These are phyloP conservation scores for Sitobion miscanthi DNA, from an alignment of 1,140 invertebrate genomes.

Conservation along the genomic window DNA sequence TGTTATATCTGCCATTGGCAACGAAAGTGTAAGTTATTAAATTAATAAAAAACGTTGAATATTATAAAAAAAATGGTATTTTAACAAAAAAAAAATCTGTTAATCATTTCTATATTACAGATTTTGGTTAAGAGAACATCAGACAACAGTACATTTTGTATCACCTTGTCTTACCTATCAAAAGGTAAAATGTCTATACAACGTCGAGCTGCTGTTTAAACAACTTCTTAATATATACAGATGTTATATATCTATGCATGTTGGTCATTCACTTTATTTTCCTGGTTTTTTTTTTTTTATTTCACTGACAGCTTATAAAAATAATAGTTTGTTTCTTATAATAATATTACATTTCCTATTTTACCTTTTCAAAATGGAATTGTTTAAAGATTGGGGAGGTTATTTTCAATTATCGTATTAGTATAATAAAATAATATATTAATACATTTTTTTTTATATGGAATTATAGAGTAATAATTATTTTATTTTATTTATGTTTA, in stretches of 20 bases:
- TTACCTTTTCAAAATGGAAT: neutral
- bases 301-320: neutral
- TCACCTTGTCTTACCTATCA: conserved; percentile 82
- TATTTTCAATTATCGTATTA: neutral
- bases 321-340: neutral
- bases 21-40: conserved; percentile 76
- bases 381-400: no score
- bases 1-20: conserved; percentile 86
- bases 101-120: conserved; percentile 67
- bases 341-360: neutral
- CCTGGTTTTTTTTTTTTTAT: neutral
- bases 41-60: no score
- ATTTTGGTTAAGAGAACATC: conserved; percentile 88
- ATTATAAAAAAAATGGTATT: no score
- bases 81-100: conserved; percentile 26
- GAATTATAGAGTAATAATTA: neutral
- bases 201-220: conserved; percentile 68
- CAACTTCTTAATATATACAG: neutral
- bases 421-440: neutral
- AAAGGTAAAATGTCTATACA: conserved; percentile 89
- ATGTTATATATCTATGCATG: neutral
- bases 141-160: conserved; percentile 81
- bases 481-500: neutral
- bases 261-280: neutral
- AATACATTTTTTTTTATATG: neutral